Conservation (phyloP, 2,888 invertebrate species). For the Hyalella azteca region DNA sequence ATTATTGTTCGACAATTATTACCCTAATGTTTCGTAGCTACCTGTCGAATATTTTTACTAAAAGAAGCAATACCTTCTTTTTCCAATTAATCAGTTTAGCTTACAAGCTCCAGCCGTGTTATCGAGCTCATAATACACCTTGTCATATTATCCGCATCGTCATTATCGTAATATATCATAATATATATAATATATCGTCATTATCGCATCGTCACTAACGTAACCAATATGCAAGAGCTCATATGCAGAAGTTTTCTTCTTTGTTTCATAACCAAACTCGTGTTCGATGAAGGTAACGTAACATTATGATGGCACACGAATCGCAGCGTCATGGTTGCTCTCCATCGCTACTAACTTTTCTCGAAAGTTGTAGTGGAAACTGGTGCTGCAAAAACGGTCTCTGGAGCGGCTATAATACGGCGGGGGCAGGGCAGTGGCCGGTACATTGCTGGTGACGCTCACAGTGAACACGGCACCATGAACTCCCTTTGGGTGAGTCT, state of each 20-base stretch:
- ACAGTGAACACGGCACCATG: slow-evolving; percentile 4
- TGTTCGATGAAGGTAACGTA: too few relatives aligned
- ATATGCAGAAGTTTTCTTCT: too few relatives aligned
- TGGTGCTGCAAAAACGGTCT: slow-evolving; percentile 6
- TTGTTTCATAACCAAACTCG: too few relatives aligned
- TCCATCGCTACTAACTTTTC: not conserved
- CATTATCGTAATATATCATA: not conserved
- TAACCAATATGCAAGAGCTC: too few relatives aligned
- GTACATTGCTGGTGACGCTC: not conserved
- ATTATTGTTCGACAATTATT: too few relatives aligned
- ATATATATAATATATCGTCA: not conserved
- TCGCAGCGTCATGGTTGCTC: not conserved
- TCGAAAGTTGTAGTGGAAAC: not conserved
- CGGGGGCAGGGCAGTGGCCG: not conserved
- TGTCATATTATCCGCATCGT: not conserved
- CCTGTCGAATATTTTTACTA: not conserved
- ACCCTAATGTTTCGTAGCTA: too few relatives aligned
- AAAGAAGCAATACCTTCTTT: not conserved
- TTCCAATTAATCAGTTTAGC: not conserved
- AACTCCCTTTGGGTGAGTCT: slow-evolving; percentile 18
- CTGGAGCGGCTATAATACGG: slow-evolving; percentile 2
- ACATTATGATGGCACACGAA: not conserved
- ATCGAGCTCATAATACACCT: not conserved
- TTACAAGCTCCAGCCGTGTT: not conserved
- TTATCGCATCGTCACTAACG: not conserved